Percentiles rank a stretch among this genome's conserved stretches.
Evolutionary conservation across 2,888 invertebrate genomes (phyloP).

Genomic region (Horisme vitalbata): DNA sequence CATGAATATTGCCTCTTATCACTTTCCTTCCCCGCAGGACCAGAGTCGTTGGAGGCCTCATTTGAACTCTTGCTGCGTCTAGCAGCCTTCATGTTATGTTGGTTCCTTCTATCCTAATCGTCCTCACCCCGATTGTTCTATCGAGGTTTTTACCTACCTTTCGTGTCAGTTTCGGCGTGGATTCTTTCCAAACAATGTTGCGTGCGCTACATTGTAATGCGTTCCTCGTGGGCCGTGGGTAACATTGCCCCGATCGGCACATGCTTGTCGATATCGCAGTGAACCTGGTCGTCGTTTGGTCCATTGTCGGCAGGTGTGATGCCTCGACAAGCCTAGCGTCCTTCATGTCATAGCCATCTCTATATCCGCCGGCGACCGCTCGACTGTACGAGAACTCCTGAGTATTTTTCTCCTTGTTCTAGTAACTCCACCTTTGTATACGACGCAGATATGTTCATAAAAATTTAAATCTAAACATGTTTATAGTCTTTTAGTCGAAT

Average conservation of each 20-base stretch:
- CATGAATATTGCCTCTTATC: slow-evolving; percentile 29
- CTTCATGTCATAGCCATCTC: slow-evolving; percentile 18
- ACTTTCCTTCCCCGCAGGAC: slow-evolving; percentile 23
- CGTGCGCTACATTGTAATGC: background rate
- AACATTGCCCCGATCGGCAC: slow-evolving; percentile 1
- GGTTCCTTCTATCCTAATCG: background rate
- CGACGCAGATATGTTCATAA: slow-evolving; percentile 80
- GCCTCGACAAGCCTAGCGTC: slow-evolving; percentile 19
- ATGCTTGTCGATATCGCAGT: slow-evolving; percentile 5
- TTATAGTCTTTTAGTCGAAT: slow-evolving; percentile 81
- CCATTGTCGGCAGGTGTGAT: background rate
- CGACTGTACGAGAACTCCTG: slow-evolving; percentile 35
- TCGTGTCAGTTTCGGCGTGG: background rate
- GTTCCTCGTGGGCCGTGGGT: no score
- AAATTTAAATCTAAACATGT: slow-evolving; percentile 76
- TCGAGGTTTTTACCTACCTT: slow-evolving; percentile 7
- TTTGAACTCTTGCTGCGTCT: slow-evolving; percentile 2
- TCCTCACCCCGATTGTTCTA: background rate
- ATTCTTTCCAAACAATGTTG: background rate
- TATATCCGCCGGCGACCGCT: slow-evolving; percentile 23
- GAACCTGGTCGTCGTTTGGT: slow-evolving; percentile 8
- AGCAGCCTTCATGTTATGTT: background rate
- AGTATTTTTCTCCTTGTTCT: slow-evolving; percentile 78
- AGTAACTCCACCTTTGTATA: slow-evolving; percentile 67
- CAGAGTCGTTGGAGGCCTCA: slow-evolving; percentile 19